Conservation (phyloP, 2,797 vertebrate species). For the Selene dorsalis region DNA sequence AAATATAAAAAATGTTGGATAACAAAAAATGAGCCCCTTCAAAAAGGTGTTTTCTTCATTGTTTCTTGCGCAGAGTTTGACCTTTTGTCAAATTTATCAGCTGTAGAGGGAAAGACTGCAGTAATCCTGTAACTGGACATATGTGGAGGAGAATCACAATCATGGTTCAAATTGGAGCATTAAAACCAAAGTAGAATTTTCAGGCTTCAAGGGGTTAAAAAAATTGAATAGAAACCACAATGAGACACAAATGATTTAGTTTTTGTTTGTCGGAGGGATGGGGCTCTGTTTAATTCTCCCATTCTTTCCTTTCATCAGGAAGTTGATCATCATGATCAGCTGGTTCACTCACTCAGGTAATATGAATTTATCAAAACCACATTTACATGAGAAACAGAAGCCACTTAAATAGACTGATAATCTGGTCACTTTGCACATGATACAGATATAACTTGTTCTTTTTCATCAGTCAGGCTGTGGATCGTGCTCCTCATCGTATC, state of each 20-base stretch:
- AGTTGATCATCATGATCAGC: background rate
- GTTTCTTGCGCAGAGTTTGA: too few relatives aligned
- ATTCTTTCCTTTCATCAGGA: background rate
- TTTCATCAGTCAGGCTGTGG: conserved; percentile 15
- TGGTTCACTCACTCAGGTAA: background rate
- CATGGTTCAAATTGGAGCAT: too few relatives aligned
- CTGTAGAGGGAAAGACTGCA: too few relatives aligned
- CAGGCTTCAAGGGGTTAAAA: too few relatives aligned
- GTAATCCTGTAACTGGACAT: too few relatives aligned
- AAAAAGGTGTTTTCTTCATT: too few relatives aligned
- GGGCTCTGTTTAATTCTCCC: background rate
- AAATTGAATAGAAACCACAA: background rate
- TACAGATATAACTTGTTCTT: background rate
- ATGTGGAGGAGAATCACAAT: too few relatives aligned
- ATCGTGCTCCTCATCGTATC: conserved; percentile 9
- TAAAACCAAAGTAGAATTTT: too few relatives aligned
- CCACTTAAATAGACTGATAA: background rate
- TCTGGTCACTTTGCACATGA: background rate
- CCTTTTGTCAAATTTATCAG: too few relatives aligned
- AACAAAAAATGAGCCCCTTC: too few relatives aligned
- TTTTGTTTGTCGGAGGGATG: background rate
- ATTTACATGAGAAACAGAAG: background rate
- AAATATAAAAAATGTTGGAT: too few relatives aligned
- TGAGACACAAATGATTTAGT: background rate
- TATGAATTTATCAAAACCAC: background rate